These are phyloP conservation scores for Eumeta japonica DNA, from an alignment of 1,140 invertebrate species.

Conservation along the genomic window DNA sequence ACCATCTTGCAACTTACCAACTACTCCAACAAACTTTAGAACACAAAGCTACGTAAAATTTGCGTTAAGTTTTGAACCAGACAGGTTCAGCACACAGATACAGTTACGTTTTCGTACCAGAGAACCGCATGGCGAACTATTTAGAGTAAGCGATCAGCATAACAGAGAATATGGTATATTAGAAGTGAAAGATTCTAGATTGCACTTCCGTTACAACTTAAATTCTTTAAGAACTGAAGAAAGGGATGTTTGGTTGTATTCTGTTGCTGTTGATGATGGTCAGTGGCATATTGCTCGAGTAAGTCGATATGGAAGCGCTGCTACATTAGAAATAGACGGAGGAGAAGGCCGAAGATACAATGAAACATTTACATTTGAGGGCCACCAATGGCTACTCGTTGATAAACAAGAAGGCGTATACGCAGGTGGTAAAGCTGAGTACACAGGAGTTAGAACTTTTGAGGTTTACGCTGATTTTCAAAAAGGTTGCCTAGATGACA, in stretches of 20 bases:
- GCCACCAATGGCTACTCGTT: slow-evolving; percentile 88
- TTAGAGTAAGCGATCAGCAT: slow-evolving; percentile 90
- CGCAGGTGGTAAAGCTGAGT: slow-evolving; percentile 92
- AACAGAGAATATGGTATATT: slow-evolving; percentile 93
- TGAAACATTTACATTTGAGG: slow-evolving; percentile 87
- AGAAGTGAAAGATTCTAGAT: slow-evolving; percentile 87
- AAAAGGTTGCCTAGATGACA: slow-evolving; percentile 68
- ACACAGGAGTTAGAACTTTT: slow-evolving; percentile 87
- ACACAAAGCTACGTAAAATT: slow-evolving; percentile 94
- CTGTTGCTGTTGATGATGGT: slow-evolving; percentile 90
- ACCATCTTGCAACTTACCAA: slow-evolving; percentile 78
- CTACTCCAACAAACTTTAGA: slow-evolving; percentile 86
- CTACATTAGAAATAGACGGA: slow-evolving; percentile 90
- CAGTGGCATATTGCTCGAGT: slow-evolving; percentile 95
- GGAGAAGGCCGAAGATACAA: slow-evolving; percentile 94
- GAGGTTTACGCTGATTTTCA: slow-evolving; percentile 95
- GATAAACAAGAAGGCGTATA: slow-evolving; percentile 94
- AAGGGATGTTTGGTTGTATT: slow-evolving; percentile 85
- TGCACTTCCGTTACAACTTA: slow-evolving; percentile 90
- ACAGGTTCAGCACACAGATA: slow-evolving; percentile 87
- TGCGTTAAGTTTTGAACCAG: slow-evolving; percentile 89
- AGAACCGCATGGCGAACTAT: slow-evolving; percentile 88
- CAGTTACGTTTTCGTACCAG: slow-evolving; percentile 90
- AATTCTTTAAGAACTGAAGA: slow-evolving; percentile 89
- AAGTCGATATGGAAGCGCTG: slow-evolving; percentile 87